Evolutionary conservation across 2,113 vertebrate species (phyloP), one percentile per base, ranked within the genome.

Genomic region (Laticauda colubrina): DNA sequence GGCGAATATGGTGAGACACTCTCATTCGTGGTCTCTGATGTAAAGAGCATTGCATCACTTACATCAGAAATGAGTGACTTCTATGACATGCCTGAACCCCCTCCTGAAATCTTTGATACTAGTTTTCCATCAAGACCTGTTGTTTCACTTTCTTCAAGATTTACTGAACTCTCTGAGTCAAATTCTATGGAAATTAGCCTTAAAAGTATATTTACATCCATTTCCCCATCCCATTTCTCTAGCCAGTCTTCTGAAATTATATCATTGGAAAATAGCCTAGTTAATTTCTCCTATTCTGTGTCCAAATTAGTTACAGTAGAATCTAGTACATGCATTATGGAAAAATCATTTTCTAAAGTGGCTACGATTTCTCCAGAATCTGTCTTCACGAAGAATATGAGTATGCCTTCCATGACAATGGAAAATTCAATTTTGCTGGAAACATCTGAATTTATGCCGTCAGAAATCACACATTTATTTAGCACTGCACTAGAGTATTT

Each of bases 1-100:
- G 99, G 98, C 0, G 98, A 99, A 94, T 98, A 98, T 55, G 45
- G 97, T 9, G 98, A 99, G 96, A 98, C 98, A 0, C 96, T 98
- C 94, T 97, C 98, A 15, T 93, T 97, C 89, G 64, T 97, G 89
- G 94, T 94, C 29, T 94, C 96, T 24, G 97, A 98, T 51, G 96
- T 92, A 20, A 97, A 97, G 43, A 98, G 97, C 57, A 51, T 97
- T 91, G 93, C 96, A 59, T 93, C 96, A 0, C 94, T 95, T 93
- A 98, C 97, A 94, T 98, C 97, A 57, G 0, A 97, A 15, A 95
- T 96, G 39, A 92, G 95, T 0, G 98, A 98, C 0, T 57, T 96
- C 1, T 98, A 98, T 45, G 98, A 99, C 18, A 89, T 97, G 21
- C 98, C 98, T 91, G 98, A 98, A 34, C 97, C 97, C 18, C 94